A percentile compares a stretch with the other conserved stretches of the same genome.
Conservation (phyloP, 2,113 vertebrate genomes). For the Phoenicopterus ruber region DNA sequence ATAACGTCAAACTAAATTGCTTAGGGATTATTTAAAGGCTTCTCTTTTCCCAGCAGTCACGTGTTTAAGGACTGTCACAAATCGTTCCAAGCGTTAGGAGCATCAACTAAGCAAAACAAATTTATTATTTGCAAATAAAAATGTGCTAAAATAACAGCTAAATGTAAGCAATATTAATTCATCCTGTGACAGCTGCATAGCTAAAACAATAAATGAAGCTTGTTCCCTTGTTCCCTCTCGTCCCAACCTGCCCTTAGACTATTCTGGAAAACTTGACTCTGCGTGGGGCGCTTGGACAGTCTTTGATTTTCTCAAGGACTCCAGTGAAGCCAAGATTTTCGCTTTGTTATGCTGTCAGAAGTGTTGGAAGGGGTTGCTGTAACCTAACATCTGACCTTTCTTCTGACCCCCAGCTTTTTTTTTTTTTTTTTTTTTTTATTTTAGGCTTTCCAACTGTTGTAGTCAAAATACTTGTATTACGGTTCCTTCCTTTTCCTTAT, state of each 20-base stretch:
- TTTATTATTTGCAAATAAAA: background rate
- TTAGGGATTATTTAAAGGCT: slow-evolving; percentile 5
- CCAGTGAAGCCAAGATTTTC: background rate
- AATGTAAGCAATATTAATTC: background rate
- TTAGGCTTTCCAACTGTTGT: background rate
- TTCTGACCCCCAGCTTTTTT: background rate
- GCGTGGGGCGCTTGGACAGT: background rate
- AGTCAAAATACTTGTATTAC: background rate
- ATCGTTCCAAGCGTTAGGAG: background rate
- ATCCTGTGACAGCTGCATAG: background rate
- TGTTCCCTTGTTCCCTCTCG: background rate
- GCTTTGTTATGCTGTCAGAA: background rate
- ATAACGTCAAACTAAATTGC: slow-evolving; percentile 10
- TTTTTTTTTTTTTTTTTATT: background rate
- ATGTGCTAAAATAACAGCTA: background rate
- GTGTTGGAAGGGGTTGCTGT: background rate
- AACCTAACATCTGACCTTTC: background rate
- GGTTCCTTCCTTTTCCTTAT: background rate
- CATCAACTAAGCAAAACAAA: background rate
- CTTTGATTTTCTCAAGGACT: background rate
- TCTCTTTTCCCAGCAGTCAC: slow-evolving; percentile 12
- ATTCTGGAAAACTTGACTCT: background rate
- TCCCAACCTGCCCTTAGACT: background rate
- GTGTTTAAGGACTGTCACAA: background rate
- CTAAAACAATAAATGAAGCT: background rate